These are phyloP conservation scores for Bothrops jararaca DNA, from an alignment of 2,113 vertebrate genomes.

Conservation along the genomic window DNA sequence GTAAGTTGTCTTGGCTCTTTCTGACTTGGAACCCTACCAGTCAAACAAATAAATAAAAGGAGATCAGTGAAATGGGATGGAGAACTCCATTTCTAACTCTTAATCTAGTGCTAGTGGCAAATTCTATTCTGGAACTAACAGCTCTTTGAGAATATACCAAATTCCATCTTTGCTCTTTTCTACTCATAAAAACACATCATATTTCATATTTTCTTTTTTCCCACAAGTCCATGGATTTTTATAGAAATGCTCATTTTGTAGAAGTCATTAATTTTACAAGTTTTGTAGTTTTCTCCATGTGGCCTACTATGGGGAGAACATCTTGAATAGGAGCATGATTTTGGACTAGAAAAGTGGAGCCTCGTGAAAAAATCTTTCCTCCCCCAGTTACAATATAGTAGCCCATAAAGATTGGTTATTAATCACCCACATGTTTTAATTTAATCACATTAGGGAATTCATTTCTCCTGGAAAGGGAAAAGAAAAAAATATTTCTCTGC, in stretches of 20 bases:
- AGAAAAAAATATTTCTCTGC: background rate
- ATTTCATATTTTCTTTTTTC: background rate
- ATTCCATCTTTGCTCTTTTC: background rate
- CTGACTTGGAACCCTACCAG: background rate
- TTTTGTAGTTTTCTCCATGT: background rate
- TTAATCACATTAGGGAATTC: background rate
- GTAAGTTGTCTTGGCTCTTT: background rate
- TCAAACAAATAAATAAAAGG: background rate
- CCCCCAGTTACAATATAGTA: background rate
- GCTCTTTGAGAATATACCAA: background rate
- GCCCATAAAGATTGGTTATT: slow-evolving; percentile 33
- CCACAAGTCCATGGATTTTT: background rate
- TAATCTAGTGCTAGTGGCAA: background rate
- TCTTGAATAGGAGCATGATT: background rate
- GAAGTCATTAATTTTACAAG: background rate
- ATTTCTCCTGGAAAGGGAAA: background rate
- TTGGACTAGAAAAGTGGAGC: background rate
- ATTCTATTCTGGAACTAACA: background rate
- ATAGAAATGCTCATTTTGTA: background rate
- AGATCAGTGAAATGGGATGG: too few relatives aligned
- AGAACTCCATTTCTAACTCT: background rate
- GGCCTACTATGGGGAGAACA: background rate
- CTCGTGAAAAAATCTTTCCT: slow-evolving; percentile 1
- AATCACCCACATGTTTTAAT: background rate
- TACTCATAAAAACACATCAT: background rate